phyloP scores from a whole-genome alignment of 30 jellyfish, hydroid and myxozoan species.

The Turritopsis rubra region DNA sequence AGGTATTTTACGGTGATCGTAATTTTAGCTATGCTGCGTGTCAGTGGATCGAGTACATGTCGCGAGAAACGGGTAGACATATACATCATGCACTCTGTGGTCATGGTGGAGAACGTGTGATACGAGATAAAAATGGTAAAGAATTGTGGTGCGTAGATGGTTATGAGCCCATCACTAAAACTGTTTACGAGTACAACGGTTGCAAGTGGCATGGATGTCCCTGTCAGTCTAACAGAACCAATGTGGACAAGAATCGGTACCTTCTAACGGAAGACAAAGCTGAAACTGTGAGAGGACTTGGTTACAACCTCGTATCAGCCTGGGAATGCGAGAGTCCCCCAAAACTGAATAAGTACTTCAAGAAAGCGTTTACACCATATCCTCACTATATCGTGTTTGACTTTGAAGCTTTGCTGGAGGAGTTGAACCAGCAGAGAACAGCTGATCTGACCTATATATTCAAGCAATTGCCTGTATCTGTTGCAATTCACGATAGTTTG shows the following conservation, averaged over 20 bases:
- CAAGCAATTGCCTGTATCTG: constrained; percentile 30
- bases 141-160: constrained; percentile 16
- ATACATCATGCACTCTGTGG: constrained; percentile 18
- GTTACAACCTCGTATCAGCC: constrained; percentile 17
- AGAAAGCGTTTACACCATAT: constrained; percentile 29
- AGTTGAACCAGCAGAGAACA: neutral
- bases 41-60: constrained; percentile 19
- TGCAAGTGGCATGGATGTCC: constrained; percentile 42
- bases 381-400: constrained; percentile 31
- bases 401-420: constrained; percentile 10
- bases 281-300: neutral
- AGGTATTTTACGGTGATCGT: constrained; percentile 2
- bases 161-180: constrained; percentile 13
- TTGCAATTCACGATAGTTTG: constrained; percentile 36
- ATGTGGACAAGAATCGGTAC: neutral
- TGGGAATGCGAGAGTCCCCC: constrained; percentile 34
- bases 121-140: neutral
- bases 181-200: constrained; percentile 35
- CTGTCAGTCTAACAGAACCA: constrained; percentile 22
- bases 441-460: neutral
- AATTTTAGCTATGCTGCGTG: constrained; percentile 14
- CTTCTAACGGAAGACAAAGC: neutral
- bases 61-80: constrained; percentile 16
- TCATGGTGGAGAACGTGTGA: constrained; percentile 18
- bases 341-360: neutral